Evolutionary conservation across 2,797 vertebrate species (phyloP).

Genomic region (Tinamus major): DNA sequence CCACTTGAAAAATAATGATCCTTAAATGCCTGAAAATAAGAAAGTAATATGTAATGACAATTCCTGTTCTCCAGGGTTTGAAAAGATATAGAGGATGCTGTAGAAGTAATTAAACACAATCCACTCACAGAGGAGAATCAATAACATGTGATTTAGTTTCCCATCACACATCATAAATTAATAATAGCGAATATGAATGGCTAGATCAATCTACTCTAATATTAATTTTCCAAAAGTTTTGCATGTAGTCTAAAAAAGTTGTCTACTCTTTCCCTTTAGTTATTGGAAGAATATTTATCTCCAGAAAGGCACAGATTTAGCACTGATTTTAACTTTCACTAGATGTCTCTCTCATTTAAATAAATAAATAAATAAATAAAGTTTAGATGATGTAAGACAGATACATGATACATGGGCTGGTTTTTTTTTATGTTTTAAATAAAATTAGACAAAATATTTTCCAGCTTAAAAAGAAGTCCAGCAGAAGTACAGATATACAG

Average conservation of each 20-base stretch:
- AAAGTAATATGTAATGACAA: not conserved
- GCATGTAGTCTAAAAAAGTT: not conserved
- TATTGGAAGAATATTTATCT: not conserved
- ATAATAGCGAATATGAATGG: not conserved
- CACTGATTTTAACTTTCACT: not conserved
- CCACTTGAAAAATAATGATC: not conserved
- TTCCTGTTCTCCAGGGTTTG: not conserved
- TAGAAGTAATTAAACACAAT: constrained; percentile 42
- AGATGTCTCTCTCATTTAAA: not conserved
- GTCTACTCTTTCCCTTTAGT: not conserved
- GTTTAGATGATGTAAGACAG: not conserved
- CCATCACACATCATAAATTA: constrained; percentile 26
- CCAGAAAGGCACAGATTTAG: not conserved
- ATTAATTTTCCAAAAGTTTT: constrained; percentile 18
- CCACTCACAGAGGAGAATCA: constrained; percentile 31
- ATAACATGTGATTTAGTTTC: constrained; percentile 43
- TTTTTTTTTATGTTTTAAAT: not conserved
- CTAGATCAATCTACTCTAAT: not conserved
- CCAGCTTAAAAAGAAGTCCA: not conserved
- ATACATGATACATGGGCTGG: fast-evolving
- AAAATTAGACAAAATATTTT: not conserved
- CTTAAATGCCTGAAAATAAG: not conserved
- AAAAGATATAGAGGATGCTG: not conserved
- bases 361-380: not conserved
- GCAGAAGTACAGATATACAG: not conserved